These are phyloP conservation scores for Leistus spinibarbis DNA, from an alignment of 2,888 invertebrate species.

Conservation along the genomic window DNA sequence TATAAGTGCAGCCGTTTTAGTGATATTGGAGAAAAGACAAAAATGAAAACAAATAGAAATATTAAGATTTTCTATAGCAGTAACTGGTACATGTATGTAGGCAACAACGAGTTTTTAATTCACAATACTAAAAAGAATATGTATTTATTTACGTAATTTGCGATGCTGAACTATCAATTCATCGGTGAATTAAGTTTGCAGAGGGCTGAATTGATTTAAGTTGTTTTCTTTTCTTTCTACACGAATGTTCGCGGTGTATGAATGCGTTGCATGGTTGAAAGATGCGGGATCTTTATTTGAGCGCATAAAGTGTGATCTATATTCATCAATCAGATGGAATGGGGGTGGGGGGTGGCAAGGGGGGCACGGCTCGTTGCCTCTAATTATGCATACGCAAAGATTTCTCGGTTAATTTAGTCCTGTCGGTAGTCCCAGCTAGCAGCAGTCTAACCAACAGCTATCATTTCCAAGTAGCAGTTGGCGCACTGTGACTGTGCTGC, in stretches of 20 bases:
- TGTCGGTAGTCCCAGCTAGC: conserved; percentile 46
- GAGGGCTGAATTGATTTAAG: neutral
- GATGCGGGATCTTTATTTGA: conserved; percentile 13
- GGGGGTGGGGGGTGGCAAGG: conserved; percentile 27
- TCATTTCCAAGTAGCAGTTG: neutral
- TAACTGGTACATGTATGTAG: too few relatives aligned
- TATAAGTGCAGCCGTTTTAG: too few relatives aligned
- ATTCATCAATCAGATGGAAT: conserved; percentile 39
- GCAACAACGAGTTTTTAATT: too few relatives aligned
- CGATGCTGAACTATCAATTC: too few relatives aligned
- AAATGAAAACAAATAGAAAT: too few relatives aligned
- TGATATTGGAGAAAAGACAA: too few relatives aligned
- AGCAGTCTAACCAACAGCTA: neutral
- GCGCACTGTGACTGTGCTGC: conserved; percentile 16
- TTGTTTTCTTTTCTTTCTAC: neutral
- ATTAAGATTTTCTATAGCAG: too few relatives aligned
- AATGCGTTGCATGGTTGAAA: neutral
- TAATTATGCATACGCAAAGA: conserved; percentile 59
- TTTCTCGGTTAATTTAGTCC: conserved; percentile 58
- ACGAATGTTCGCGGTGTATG: neutral
- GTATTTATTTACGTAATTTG: too few relatives aligned
- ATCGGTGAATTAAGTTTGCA: too few relatives aligned
- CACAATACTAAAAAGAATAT: too few relatives aligned
- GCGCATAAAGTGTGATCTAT: conserved; percentile 28
- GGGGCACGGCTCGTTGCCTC: conserved; percentile 54